Conservation (phyloP, 1,140 invertebrate genomes). For the Lineus longissimus region DNA sequence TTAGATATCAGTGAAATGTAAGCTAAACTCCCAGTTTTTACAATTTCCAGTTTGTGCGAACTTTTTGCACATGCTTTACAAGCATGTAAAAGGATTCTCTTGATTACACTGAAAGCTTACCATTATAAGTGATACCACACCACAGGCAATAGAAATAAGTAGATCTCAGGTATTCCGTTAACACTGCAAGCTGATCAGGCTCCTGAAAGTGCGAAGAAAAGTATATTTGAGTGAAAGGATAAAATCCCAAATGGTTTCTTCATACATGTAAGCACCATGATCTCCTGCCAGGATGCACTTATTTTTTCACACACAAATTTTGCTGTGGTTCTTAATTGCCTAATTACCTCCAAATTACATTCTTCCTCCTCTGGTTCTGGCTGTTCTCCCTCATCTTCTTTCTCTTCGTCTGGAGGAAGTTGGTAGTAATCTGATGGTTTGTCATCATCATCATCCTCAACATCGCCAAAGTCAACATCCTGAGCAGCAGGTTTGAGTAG, state of each 20-base stretch:
- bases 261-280: too few relatives aligned
- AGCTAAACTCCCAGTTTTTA: too few relatives aligned
- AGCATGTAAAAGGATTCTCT: too few relatives aligned
- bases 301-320: slow-evolving; percentile 7
- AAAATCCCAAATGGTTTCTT: too few relatives aligned
- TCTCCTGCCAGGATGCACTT: too few relatives aligned
- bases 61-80: too few relatives aligned
- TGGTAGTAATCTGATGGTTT: too few relatives aligned
- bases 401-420: slow-evolving; percentile 29
- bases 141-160: slow-evolving; percentile 71
- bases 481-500: slow-evolving; percentile 19
- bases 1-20: too few relatives aligned
- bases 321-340: slow-evolving; percentile 13
- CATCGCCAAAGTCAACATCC: too few relatives aligned
- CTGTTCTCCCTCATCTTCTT: slow-evolving; percentile 43
- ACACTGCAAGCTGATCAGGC: slow-evolving; percentile 53
- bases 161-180: slow-evolving; percentile 65
- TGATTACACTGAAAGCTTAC: slow-evolving; percentile 15
- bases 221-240: too few relatives aligned
- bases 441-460: too few relatives aligned
- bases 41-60: too few relatives aligned
- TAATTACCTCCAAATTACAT: slow-evolving; percentile 12
- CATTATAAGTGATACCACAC: slow-evolving; percentile 65
- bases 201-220: slow-evolving; percentile 34
- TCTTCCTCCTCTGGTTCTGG: slow-evolving; percentile 23